Evolutionary conservation across 2,888 invertebrate genomes (phyloP).

Genomic region (Tachystola acroxantha): DNA sequence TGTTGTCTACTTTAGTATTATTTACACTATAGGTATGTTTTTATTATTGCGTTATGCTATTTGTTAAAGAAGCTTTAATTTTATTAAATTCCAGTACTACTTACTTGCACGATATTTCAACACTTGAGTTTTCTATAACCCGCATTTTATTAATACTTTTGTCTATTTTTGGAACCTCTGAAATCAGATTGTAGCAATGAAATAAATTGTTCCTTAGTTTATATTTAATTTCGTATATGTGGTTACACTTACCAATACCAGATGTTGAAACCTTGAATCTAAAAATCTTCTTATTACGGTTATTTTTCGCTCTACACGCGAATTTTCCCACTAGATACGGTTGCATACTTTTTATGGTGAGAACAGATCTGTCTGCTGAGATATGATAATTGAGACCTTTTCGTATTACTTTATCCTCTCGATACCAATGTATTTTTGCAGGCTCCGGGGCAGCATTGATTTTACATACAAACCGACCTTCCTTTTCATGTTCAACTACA

Average conservation of each 20-base stretch:
- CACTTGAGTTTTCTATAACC: slow-evolving; percentile 17
- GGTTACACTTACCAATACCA: slow-evolving; percentile 27
- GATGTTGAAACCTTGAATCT: slow-evolving; percentile 25
- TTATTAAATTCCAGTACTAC: no score
- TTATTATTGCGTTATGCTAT: no score
- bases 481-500: slow-evolving; percentile 25
- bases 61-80: no score
- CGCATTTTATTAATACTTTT: slow-evolving; percentile 15
- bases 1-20: no score
- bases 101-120: slow-evolving; percentile 35
- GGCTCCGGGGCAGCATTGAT: slow-evolving; percentile 36
- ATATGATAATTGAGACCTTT: slow-evolving; percentile 19
- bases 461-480: slow-evolving; percentile 25
- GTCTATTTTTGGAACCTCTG: slow-evolving; percentile 35
- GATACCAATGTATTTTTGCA: slow-evolving; percentile 33
- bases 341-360: slow-evolving; percentile 32
- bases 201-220: no score
- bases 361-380: slow-evolving; percentile 22
- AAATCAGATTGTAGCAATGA: slow-evolving; percentile 3
- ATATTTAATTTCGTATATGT: neutral
- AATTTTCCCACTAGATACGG: slow-evolving; percentile 24
- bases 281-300: slow-evolving; percentile 15
- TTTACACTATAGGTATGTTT: no score
- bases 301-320: slow-evolving; percentile 30
- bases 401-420: slow-evolving; percentile 17